Percentiles rank a stretch among this genome's conserved stretches.
Evolutionary conservation across 2,797 vertebrate species (phyloP).

Genomic region (Tadarida brasiliensis): DNA sequence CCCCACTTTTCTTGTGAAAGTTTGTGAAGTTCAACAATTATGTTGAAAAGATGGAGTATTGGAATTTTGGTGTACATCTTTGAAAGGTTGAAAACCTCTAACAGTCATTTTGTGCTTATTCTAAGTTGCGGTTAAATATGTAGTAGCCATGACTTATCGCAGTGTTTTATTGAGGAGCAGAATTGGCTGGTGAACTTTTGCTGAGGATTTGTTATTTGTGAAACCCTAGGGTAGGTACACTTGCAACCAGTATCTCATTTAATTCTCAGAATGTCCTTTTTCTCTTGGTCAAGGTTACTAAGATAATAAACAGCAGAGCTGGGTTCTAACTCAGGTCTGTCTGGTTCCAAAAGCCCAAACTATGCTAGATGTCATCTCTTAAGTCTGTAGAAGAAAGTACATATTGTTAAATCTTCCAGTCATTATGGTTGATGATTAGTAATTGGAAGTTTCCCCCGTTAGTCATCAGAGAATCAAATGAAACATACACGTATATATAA

Average conservation of each 20-base stretch:
- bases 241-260: conserved; percentile 27
- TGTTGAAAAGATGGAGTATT: not conserved
- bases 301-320: conserved; percentile 12
- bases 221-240: not conserved
- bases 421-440: conserved; percentile 44
- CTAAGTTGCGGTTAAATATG: not conserved
- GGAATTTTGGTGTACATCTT: not conserved
- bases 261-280: conserved; percentile 34
- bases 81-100: not conserved
- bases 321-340: not conserved
- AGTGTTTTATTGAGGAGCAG: not conserved
- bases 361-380: not conserved
- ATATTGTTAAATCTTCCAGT: conserved; percentile 40
- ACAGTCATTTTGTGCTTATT: conserved; percentile 12
- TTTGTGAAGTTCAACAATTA: not conserved
- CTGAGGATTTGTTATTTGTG: not conserved
- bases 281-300: conserved; percentile 30
- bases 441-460: not conserved
- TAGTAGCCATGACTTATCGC: not conserved
- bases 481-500: not conserved
- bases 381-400: conserved; percentile 18
- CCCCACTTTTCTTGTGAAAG: conserved; percentile 34
- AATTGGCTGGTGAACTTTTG: conserved; percentile 9
- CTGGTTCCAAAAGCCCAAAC: not conserved
- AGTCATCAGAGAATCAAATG: conserved; percentile 53